Conservation (phyloP, 2,888 invertebrate genomes). For the Pseudeuparius sepicola region DNA sequence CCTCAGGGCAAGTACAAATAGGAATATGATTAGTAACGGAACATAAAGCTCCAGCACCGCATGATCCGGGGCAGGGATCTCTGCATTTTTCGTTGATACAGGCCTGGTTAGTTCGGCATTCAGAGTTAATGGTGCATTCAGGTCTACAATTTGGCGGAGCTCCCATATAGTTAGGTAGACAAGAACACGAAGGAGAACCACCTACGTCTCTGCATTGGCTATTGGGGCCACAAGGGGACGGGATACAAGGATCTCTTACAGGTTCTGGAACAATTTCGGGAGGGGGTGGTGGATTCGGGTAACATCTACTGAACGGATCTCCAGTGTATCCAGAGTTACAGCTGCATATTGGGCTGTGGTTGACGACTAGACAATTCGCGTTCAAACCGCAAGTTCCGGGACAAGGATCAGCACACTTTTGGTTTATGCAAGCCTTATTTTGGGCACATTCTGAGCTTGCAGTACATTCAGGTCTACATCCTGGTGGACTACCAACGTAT, state of each 20-base stretch:
- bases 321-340: constrained; percentile 65
- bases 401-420: constrained; percentile 73
- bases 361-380: constrained; percentile 68
- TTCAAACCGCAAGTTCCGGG: constrained; percentile 70
- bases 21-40: constrained; percentile 69
- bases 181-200: constrained; percentile 54
- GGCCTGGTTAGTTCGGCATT: constrained; percentile 61
- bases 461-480: constrained; percentile 74
- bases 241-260: constrained; percentile 58
- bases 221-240: constrained; percentile 68
- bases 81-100: constrained; percentile 68
- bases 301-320: constrained; percentile 70
- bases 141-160: constrained; percentile 56
- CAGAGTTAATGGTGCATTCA: constrained; percentile 62
- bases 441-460: constrained; percentile 73
- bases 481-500: constrained; percentile 66
- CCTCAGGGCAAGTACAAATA: constrained; percentile 53
- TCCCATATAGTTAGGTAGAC: constrained; percentile 53
- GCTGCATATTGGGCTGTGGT: constrained; percentile 74
- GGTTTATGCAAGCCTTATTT: constrained; percentile 69
- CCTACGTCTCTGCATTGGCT: constrained; percentile 48
- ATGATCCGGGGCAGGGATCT: constrained; percentile 70
- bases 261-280: constrained; percentile 28
- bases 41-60: constrained; percentile 64
- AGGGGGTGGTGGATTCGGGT: constrained; percentile 41